These are phyloP conservation scores for Chromis chromis DNA, from an alignment of 2,797 vertebrate species.

Conservation along the genomic window DNA sequence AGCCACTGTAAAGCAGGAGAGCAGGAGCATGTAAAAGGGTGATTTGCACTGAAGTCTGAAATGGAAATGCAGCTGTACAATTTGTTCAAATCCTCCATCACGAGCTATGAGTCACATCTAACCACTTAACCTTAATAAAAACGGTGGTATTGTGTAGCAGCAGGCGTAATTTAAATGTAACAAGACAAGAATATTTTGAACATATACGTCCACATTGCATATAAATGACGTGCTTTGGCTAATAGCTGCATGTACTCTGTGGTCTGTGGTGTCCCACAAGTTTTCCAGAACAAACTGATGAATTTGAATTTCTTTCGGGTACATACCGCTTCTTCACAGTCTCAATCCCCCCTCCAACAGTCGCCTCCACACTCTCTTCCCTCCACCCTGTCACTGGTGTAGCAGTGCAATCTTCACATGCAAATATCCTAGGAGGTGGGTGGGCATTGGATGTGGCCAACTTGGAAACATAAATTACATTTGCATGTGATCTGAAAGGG, in stretches of 20 bases:
- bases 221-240: conserved; percentile 4
- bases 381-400: conserved; percentile 35
- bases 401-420: conserved; percentile 60
- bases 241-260: conserved; percentile 6
- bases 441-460: conserved; percentile 48
- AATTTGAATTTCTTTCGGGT: conserved; percentile 56
- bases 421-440: conserved; percentile 61
- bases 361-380: conserved; percentile 16
- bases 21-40: not conserved
- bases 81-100: not conserved
- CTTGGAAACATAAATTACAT: conserved; percentile 67
- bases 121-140: not conserved
- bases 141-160: not conserved
- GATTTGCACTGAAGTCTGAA: not conserved
- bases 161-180: not conserved
- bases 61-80: not conserved
- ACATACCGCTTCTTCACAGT: conserved; percentile 21
- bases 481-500: conserved; percentile 68
- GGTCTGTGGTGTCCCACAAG: conserved; percentile 30
- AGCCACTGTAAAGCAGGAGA: conserved; percentile 1
- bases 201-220: not conserved
- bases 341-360: not conserved
- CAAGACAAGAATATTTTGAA: not conserved
- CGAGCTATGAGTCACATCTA: conserved; percentile 10
- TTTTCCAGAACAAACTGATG: conserved; percentile 44